Percentiles rank a stretch among this genome's conserved stretches.
Evolutionary conservation across 2,888 invertebrate species (phyloP).

Genomic region (Cephus rjabovi): DNA sequence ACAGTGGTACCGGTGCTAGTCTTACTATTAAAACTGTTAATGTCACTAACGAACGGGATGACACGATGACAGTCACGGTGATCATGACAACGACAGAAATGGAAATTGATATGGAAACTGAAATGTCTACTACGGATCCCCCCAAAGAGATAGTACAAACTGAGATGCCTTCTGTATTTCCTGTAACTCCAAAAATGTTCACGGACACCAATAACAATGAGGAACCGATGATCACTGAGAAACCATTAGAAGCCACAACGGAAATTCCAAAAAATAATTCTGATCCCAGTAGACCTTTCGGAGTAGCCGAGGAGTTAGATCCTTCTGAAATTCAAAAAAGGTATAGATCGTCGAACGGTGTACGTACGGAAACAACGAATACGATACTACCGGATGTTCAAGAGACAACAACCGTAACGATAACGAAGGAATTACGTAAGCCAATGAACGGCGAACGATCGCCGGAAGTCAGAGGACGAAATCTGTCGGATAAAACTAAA

Average conservation of each 20-base stretch:
- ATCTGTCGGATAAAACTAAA: constrained; percentile 53
- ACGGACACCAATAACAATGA: constrained; percentile 13
- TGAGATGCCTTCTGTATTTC: constrained; percentile 37
- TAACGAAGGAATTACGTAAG: constrained; percentile 10
- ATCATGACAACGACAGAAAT: constrained; percentile 16
- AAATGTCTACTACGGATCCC: constrained; percentile 14
- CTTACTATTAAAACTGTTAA: not conserved
- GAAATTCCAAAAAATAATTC: not conserved
- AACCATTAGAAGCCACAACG: not conserved
- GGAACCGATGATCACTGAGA: not conserved
- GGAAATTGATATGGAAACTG: not conserved
- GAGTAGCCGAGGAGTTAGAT: constrained; percentile 45
- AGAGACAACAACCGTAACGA: not conserved
- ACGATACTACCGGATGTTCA: constrained; percentile 23
- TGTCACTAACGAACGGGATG: not conserved
- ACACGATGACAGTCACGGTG: constrained; percentile 2
- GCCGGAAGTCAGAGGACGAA: constrained; percentile 55
- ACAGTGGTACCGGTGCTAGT: not conserved
- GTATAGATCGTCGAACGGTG: constrained; percentile 45
- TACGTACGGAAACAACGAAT: constrained; percentile 21
- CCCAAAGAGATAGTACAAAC: constrained; percentile 15
- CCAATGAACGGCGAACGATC: constrained; percentile 45
- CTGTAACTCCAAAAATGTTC: constrained; percentile 48
- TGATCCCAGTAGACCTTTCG: constrained; percentile 33
- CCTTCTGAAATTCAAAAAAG: constrained; percentile 61